Percentiles rank a stretch among this genome's conserved stretches.
Evolutionary conservation across 1,140 invertebrate genomes (phyloP).

Genomic region (Myzus persicae): DNA sequence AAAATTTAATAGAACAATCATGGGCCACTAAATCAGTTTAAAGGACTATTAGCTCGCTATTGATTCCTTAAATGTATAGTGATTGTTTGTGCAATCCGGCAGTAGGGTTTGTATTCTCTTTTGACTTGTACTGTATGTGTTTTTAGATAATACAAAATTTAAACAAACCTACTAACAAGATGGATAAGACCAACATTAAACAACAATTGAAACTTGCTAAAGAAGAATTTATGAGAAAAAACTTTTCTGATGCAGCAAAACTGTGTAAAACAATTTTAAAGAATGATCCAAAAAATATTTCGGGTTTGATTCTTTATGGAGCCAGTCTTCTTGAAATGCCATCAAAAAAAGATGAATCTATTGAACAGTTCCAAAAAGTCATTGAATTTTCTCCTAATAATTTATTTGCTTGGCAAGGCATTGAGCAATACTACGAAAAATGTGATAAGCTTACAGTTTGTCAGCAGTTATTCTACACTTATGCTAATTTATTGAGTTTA

Average conservation of each 20-base stretch:
- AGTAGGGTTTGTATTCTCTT: neutral
- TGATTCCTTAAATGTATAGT: too few relatives aligned
- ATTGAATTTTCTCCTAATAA: conserved; percentile 39
- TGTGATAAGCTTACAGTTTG: conserved; percentile 9
- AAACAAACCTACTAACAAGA: conserved; percentile 35
- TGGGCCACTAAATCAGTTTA: too few relatives aligned
- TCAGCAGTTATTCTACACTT: conserved; percentile 40
- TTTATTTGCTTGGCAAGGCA: conserved; percentile 43
- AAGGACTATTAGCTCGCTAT: too few relatives aligned
- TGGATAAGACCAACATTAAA: conserved; percentile 48
- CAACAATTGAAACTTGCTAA: conserved; percentile 51
- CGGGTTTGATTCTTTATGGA: conserved; percentile 37
- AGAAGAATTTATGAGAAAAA: conserved; percentile 52
- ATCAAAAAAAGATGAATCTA: conserved; percentile 42
- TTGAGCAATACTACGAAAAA: conserved; percentile 48
- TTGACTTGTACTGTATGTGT: conserved; percentile 20
- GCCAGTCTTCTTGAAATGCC: conserved; percentile 37
- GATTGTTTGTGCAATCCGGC: too few relatives aligned
- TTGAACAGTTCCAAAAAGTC: conserved; percentile 47
- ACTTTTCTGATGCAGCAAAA: conserved; percentile 32
- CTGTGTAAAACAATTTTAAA: conserved; percentile 21
- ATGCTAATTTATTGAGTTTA: conserved; percentile 44
- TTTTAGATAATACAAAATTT: conserved; percentile 37
- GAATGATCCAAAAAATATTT: conserved; percentile 20
- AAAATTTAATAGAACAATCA: too few relatives aligned